Percentiles rank a stretch among this genome's conserved stretches.
Conservation (phyloP, 2,113 vertebrate genomes). For the Chauna torquata region DNA sequence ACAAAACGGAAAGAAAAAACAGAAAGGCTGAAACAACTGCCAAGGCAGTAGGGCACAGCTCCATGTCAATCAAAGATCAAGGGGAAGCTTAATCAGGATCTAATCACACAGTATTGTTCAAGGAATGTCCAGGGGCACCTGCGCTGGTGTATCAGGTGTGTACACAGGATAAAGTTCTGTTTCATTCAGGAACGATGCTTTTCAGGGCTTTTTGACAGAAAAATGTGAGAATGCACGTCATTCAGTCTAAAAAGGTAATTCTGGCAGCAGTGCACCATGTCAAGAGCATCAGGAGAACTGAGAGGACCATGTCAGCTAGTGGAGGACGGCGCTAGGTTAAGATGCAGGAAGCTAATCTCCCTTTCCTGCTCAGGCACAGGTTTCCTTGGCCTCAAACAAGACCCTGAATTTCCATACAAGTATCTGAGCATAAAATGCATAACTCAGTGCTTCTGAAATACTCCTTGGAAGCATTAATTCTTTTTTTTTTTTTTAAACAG, state of each 20-base stretch:
- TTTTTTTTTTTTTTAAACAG: background rate
- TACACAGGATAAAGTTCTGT: background rate
- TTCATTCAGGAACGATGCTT: background rate
- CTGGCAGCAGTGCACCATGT: accelerated
- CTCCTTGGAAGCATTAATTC: background rate
- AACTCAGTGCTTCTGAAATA: background rate
- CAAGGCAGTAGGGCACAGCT: background rate
- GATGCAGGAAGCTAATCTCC: background rate
- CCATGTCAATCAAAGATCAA: background rate
- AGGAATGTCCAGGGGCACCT: background rate
- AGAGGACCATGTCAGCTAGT: background rate
- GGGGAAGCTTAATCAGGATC: background rate
- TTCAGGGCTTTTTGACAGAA: background rate
- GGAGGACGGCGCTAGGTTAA: background rate
- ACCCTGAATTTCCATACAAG: background rate
- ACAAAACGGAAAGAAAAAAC: background rate
- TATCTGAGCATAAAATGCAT: background rate
- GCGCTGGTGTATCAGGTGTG: background rate
- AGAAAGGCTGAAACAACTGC: background rate
- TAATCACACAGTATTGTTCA: background rate
- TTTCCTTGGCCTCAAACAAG: background rate
- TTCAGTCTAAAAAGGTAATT: no score
- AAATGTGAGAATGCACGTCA: background rate
- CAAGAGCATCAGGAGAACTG: background rate
- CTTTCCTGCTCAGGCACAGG: background rate